These are phyloP conservation scores for Cephus spinipes DNA, from an alignment of 2,888 invertebrate genomes.

Conservation along the genomic window DNA sequence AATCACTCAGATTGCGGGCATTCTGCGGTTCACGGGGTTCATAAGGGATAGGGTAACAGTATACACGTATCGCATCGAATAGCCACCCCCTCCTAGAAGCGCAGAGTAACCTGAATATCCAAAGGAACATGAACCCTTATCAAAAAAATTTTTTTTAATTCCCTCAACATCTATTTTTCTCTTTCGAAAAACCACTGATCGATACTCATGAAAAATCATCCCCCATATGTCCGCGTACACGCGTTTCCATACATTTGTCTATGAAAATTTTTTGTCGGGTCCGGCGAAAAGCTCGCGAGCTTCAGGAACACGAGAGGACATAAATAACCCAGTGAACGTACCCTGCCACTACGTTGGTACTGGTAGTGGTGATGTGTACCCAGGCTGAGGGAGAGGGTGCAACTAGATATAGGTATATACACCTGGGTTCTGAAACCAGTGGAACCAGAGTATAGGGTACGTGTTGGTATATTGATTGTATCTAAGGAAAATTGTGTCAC, in stretches of 20 bases:
- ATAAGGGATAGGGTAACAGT: too few relatives aligned
- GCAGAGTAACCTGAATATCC: too few relatives aligned
- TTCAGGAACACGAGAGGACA: constrained; percentile 24
- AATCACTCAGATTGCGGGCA: constrained; percentile 24
- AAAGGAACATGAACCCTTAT: too few relatives aligned
- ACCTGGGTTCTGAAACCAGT: background rate
- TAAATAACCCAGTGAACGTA: constrained; percentile 32
- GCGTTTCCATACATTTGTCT: too few relatives aligned
- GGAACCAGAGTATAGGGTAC: constrained; percentile 17
- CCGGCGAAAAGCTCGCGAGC: constrained; percentile 10
- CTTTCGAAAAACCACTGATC: too few relatives aligned
- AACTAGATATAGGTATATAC: background rate
- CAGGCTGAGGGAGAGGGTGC: background rate
- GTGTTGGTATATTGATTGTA: constrained; percentile 45
- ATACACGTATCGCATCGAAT: too few relatives aligned
- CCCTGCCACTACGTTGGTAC: constrained; percentile 20
- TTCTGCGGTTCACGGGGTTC: constrained; percentile 6
- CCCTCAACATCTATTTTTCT: too few relatives aligned
- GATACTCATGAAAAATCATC: too few relatives aligned
- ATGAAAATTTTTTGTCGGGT: constrained; percentile 8
- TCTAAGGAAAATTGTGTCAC: constrained; percentile 45
- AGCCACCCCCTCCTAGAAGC: too few relatives aligned
- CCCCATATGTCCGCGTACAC: too few relatives aligned
- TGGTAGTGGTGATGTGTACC: background rate
- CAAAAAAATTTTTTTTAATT: too few relatives aligned